Evolutionary conservation across 2,113 vertebrate genomes (phyloP), one percentile per base, ranked within the genome.

Genomic region (Stigmatopora argus): DNA sequence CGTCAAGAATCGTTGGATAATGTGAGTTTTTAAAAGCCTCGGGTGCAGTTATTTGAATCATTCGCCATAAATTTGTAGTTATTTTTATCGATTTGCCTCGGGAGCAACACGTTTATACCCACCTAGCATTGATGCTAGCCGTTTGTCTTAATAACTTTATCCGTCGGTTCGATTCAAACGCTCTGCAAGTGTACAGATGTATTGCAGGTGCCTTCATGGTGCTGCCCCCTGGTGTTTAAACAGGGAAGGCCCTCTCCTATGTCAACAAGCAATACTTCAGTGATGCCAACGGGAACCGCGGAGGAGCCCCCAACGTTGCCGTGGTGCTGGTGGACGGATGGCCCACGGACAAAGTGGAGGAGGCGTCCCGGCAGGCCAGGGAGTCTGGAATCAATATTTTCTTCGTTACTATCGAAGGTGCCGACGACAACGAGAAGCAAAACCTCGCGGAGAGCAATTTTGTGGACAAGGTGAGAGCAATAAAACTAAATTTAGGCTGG

Each of bases 321-420:
- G 91, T 98, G 80, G 94, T 97, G 52, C 68, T 99, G 74, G 95
- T 99, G 84, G 97, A 99, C 0, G 97, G 97, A 12, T 99, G 97
- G 97, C 96, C 97, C 0, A 98, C 95, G 0, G 97, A 99, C 81
- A 92, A 78, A 70, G 94, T 99, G 68, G 95, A 96, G 83, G 96
- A 97, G 77, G 92, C 95, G 0, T 94, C 97, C 0, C 90, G 95
- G 47, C 88, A 95, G 0, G 95, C 95, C 7, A 92, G 97, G 38
- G 97, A 99, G 87, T 96, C 96, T 0, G 97, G 97, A 69, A 96
- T 98, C 90, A 99, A 99, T 75, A 93, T 99, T 72, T 99, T 99
- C 88, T 97, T 99, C 71, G 92, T 99, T 84, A 98, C 96, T 66
- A 89, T 99, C 13, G 97, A 99, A 85, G 95, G 92, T 41, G 91